A percentile compares a stretch with the other conserved stretches of the same genome.
These are phyloP conservation scores for Piscicola geometra DNA, from an alignment of 2,888 invertebrate genomes.

Conservation along the genomic window DNA sequence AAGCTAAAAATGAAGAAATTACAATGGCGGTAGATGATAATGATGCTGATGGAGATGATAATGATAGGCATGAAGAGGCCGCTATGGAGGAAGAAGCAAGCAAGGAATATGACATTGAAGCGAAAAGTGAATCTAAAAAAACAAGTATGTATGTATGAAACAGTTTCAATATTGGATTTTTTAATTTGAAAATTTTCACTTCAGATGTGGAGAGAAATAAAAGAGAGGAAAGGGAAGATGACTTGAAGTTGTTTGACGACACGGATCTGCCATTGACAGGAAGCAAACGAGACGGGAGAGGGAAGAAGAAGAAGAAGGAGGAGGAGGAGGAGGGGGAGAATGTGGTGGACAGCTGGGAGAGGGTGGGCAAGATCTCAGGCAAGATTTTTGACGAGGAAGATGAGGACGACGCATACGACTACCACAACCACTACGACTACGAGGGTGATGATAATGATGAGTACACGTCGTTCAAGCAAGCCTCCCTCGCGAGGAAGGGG, in stretches of 20 bases:
- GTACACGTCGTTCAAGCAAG: conserved; percentile 4
- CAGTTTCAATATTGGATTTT: background rate
- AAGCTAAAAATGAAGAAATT: background rate
- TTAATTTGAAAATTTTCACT: background rate
- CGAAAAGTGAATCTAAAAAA: background rate
- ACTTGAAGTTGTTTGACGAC: background rate
- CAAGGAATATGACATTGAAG: background rate
- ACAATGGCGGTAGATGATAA: background rate
- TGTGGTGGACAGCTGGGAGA: background rate
- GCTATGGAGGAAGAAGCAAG: background rate
- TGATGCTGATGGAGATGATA: background rate
- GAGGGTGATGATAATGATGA: conserved; percentile 4
- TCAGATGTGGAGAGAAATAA: background rate
- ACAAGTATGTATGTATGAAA: background rate
- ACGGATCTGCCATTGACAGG: background rate
- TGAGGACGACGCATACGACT: background rate
- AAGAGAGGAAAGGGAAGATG: background rate
- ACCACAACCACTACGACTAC: conserved; percentile 1
- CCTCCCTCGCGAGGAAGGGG: background rate
- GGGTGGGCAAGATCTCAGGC: background rate
- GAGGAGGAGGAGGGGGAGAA: no score
- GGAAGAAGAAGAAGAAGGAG: background rate
- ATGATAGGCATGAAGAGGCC: background rate
- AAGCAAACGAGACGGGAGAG: background rate
- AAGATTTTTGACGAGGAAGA: conserved; percentile 13